Evolutionary conservation across 2,888 invertebrate genomes (phyloP).

Genomic region (Trypoxylon attenuatum): DNA sequence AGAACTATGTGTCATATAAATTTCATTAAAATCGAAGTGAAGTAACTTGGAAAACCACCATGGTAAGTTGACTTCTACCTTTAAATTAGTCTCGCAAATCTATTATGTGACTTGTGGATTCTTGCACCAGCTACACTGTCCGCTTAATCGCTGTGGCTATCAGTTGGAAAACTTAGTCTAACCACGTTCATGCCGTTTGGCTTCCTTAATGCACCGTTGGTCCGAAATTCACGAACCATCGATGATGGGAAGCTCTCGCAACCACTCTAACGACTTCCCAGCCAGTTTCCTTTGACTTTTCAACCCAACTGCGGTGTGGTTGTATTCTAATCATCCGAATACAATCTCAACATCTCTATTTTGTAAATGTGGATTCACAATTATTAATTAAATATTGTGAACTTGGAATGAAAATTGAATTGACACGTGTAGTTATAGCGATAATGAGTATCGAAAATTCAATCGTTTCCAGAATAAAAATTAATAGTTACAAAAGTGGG

Average conservation of each 20-base stretch:
- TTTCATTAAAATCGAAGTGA: too few relatives aligned
- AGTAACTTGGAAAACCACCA: too few relatives aligned
- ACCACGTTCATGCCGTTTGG: conserved; percentile 12
- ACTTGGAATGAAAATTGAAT: too few relatives aligned
- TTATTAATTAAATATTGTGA: too few relatives aligned
- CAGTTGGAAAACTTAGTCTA: conserved; percentile 35
- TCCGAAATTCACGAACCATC: conserved; percentile 16
- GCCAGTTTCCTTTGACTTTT: not conserved
- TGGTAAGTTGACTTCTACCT: too few relatives aligned
- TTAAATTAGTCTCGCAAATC: conserved; percentile 23
- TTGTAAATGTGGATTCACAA: too few relatives aligned
- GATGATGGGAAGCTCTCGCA: conserved; percentile 11
- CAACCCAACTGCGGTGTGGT: not conserved
- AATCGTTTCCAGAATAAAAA: too few relatives aligned
- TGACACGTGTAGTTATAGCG: too few relatives aligned
- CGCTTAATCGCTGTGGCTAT: conserved; percentile 43
- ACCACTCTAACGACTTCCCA: conserved; percentile 25
- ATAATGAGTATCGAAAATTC: too few relatives aligned
- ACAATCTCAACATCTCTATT: too few relatives aligned
- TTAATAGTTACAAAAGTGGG: too few relatives aligned
- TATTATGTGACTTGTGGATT: conserved; percentile 30
- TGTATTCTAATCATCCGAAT: not conserved
- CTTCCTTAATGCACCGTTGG: conserved; percentile 14
- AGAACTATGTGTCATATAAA: too few relatives aligned
- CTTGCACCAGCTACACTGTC: conserved; percentile 22